These are phyloP conservation scores for Melanotaenia pygmaea DNA, from an alignment of 2,797 vertebrate genomes.

Conservation along the genomic window DNA sequence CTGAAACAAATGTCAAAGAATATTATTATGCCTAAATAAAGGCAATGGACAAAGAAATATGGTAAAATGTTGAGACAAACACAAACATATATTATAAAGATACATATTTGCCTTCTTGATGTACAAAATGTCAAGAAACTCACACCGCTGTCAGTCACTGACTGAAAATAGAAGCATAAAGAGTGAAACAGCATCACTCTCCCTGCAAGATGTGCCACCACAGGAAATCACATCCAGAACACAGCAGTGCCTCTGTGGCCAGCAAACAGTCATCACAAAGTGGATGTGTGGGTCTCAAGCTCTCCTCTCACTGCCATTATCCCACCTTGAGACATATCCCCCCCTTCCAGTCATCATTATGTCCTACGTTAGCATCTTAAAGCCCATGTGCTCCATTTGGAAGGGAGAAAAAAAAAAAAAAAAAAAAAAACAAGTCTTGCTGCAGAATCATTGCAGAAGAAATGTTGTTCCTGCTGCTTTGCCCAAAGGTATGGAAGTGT, in stretches of 20 bases:
- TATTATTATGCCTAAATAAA: slow-evolving; percentile 20
- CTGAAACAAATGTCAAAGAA: slow-evolving; percentile 15
- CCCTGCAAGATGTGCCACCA: slow-evolving; percentile 37
- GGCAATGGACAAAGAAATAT: slow-evolving; percentile 36
- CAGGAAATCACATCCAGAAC: slow-evolving; percentile 48
- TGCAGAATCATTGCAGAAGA: slow-evolving; percentile 55
- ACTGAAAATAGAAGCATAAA: slow-evolving; percentile 54
- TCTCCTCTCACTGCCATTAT: slow-evolving; percentile 32
- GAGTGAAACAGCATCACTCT: slow-evolving; percentile 44
- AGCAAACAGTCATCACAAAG: slow-evolving; percentile 60
- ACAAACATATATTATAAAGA: slow-evolving; percentile 22
- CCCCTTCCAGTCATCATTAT: slow-evolving; percentile 42
- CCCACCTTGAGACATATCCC: background rate
- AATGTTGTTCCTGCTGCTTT: slow-evolving; percentile 55
- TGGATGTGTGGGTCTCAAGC: slow-evolving; percentile 31
- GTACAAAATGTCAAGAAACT: slow-evolving; percentile 62
- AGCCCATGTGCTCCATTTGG: slow-evolving; percentile 57
- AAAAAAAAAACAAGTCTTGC: slow-evolving; percentile 45
- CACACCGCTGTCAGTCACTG: slow-evolving; percentile 58
- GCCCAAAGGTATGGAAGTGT: slow-evolving; percentile 59
- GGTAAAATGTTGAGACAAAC: slow-evolving; percentile 35
- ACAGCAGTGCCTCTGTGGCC: slow-evolving; percentile 49
- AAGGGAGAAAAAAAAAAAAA: slow-evolving; percentile 24
- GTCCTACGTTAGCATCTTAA: slow-evolving; percentile 50
- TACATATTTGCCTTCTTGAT: slow-evolving; percentile 31